Evolutionary conservation across 2,888 invertebrate genomes (phyloP), one percentile per base, ranked within the genome.

Genomic region (Alentia gelatinosa): DNA sequence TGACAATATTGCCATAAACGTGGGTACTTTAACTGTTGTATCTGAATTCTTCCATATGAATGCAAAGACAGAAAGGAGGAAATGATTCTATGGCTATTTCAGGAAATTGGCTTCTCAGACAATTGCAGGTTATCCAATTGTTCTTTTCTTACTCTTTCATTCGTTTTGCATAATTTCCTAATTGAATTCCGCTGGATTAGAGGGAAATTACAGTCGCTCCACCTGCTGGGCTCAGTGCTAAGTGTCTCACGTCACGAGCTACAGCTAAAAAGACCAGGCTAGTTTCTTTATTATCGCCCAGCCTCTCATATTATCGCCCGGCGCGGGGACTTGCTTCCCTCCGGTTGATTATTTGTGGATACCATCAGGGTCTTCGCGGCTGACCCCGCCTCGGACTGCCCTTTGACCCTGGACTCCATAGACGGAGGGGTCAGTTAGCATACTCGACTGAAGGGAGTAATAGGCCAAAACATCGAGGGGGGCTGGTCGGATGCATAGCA

Each of bases 181-280:
- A 56, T 56, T 56, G 56, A n/a, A 56, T 56, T 19, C 56, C 56
- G 23, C 56, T 56, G 56, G 23, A 56, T 12, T 56, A n/a, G 23
- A 56, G 5, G 56, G 56, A 56, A 56, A 56, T 56, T 56, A 56
- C 56, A 56, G 56, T 56, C 23, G 19, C 56, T 3, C 56, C 56
- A 56, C 56, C 56, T 56, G 56, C 56, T n/a, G 56, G 56, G 56
- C n/a, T n/a, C n/a, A n/a, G n/a, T 56, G 56, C n/a, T n/a, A n/a
- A n/a, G 56, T 56, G 56, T 56, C 19, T 56, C 19, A 56, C 23
- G 56, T 56, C 23, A n/a, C 56, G n/a, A n/a, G n/a, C 56, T 3
- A 56, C 56, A 56, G 19, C n/a, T 12, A 56, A 19, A 56, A 56
- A 56, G 56, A 56, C n/a, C n/a, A 56, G 56, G 5, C 19, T 56